Percentiles rank a stretch among this genome's conserved stretches.
Evolutionary conservation across 2,113 vertebrate genomes (phyloP).

Genomic region (Micronisus gabar): DNA sequence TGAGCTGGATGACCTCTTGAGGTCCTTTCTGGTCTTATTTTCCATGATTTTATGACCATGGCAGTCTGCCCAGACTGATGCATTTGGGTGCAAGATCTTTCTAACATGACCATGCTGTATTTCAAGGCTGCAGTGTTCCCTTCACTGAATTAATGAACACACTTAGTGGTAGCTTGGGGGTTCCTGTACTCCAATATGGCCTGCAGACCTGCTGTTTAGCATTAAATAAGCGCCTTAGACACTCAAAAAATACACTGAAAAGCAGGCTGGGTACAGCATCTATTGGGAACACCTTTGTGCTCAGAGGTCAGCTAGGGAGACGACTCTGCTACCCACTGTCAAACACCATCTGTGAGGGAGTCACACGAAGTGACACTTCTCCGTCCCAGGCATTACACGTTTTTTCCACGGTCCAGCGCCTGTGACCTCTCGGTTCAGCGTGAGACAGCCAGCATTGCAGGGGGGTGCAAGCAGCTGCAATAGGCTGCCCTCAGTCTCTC

Average conservation of each 20-base stretch:
- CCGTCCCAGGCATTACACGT: constrained; percentile 21
- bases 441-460: not conserved
- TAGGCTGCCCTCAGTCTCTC: not conserved
- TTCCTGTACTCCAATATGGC: not conserved
- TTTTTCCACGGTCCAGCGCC: constrained; percentile 39
- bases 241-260: not conserved
- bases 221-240: not conserved
- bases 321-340: not conserved
- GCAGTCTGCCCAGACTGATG: not conserved
- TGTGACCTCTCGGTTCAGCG: not conserved
- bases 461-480: constrained; percentile 22
- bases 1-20: not conserved
- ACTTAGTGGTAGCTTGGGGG: not conserved
- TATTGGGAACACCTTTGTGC: not conserved
- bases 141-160: not conserved
- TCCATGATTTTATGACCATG: not conserved
- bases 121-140: not conserved
- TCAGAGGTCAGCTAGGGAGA: constrained; percentile 44
- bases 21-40: not conserved
- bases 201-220: not conserved
- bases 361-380: not conserved
- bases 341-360: not conserved
- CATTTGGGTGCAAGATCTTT: not conserved
- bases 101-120: not conserved
- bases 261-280: not conserved